Base-by-base conservation (phyloP, 2,888 invertebrate genomes). In the Germaria angustata region DNA sequence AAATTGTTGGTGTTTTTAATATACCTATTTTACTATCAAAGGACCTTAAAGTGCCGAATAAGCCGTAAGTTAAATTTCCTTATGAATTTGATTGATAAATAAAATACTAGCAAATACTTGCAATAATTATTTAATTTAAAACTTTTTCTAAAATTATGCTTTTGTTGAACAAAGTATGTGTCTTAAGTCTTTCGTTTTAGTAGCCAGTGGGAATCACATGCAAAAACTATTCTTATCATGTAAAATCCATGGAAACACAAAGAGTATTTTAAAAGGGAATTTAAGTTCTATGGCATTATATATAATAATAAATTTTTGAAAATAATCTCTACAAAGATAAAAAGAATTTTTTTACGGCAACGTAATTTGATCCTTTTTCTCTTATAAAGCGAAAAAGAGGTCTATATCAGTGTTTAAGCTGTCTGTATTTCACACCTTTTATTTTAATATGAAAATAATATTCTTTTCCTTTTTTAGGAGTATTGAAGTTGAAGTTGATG, bases 351-450 rank as follows among this genome's bases (percentile, higher is more conserved):
- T 3, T 36, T 7, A 9, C 9, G 17, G 9, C 17, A 11, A 36
- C 5, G 79, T 36, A 82, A 82, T 61, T 71, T 82, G 79, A 82
- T 79, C 57, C 17, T 61, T 71, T 75, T 66, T 51, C 46, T 3
- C 20, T 36, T 13, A 44, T 36, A 46, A 77, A 36, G 13, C 17
- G 13, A 63, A 28, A 57, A 41, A 61, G 44, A 13, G 59, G 36
- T 57, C 44, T 76, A 28, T 79, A 77, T 77, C 78, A 78, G 65
- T 75, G 24, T 78, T 78, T 17, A 78, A 81, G 51, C 63, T 63
- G 77, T 61, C 68, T 78, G 75, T 79, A 76, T 80, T 82, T 82
- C 82, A 82, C 82, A 82, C 82, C 82, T 82, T 71, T 79, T 66
- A 41, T 59, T 63, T 77, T 44, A 46, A 55, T 81, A 63, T 81